phyloP scores from a whole-genome alignment of 2,888 invertebrate genomes.

The Opisthograptis luteolata region DNA sequence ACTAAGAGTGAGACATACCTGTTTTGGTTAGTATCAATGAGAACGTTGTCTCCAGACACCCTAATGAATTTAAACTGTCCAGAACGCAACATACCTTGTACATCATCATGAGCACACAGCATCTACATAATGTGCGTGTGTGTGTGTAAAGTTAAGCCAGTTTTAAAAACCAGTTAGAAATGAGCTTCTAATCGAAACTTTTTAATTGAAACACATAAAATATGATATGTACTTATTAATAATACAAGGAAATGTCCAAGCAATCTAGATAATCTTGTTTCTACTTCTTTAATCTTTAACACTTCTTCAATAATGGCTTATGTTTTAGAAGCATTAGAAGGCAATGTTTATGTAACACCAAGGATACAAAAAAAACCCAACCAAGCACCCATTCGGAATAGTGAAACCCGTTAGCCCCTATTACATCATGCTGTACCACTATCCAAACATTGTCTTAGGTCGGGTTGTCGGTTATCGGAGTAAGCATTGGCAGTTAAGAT shows the following conservation, averaged over 20 bases:
- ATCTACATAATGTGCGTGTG: constrained; percentile 15
- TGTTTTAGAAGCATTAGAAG: not conserved
- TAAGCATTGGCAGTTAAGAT: constrained; percentile 4
- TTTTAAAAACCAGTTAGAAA: constrained; percentile 30
- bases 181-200: constrained; percentile 27
- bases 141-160: constrained; percentile 19
- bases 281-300: not conserved
- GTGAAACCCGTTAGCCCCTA: constrained; percentile 32
- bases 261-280: constrained; percentile 7
- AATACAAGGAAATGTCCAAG: constrained; percentile 17
- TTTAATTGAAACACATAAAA: constrained; percentile 21
- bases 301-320: not conserved
- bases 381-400: constrained; percentile 23
- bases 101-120: constrained; percentile 13
- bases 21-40: constrained; percentile 8
- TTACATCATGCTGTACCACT: constrained; percentile 31
- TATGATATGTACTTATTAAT: no score
- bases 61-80: constrained; percentile 14
- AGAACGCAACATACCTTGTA: constrained; percentile 7
- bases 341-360: constrained; percentile 5
- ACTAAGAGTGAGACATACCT: no score
- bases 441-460: constrained; percentile 46
- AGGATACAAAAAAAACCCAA: not conserved
- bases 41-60: constrained; percentile 2
- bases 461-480: constrained; percentile 38